Conservation (phyloP, 2,888 invertebrate genomes). For the Diarsia rubi region DNA sequence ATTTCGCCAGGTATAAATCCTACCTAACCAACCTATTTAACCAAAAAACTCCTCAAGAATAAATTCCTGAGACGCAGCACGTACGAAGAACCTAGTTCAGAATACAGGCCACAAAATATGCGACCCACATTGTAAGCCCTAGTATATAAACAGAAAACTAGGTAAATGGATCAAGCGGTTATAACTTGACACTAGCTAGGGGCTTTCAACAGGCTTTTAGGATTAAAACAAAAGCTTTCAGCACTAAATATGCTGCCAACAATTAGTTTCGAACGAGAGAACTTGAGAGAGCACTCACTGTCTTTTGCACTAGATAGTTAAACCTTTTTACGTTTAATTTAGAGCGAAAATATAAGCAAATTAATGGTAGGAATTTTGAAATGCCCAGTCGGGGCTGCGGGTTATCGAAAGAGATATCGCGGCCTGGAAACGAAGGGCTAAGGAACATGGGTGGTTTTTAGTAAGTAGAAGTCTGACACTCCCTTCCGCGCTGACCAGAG, state of each 20-base stretch:
- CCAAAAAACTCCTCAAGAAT: neutral
- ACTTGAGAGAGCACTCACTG: slow-evolving; percentile 37
- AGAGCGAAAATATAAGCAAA: neutral
- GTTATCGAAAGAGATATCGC: too few species aligned
- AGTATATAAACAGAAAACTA: slow-evolving; percentile 39
- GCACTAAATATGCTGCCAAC: slow-evolving; percentile 55
- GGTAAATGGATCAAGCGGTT: slow-evolving; percentile 63
- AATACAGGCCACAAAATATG: slow-evolving; percentile 26
- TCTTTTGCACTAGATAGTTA: slow-evolving; percentile 4
- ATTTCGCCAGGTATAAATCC: neutral
- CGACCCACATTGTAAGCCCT: slow-evolving; percentile 36
- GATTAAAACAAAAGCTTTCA: slow-evolving; percentile 66
- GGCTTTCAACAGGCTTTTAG: slow-evolving; percentile 65
- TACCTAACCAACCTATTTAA: neutral
- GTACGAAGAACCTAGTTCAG: neutral
- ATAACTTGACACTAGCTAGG: slow-evolving; percentile 63
- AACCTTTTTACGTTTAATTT: neutral
- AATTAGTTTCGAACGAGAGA: slow-evolving; percentile 44
- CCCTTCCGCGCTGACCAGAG: too few species aligned
- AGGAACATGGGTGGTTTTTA: too few species aligned
- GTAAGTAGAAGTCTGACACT: too few species aligned
- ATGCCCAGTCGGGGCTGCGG: too few species aligned
- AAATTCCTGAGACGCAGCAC: neutral
- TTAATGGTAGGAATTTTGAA: neutral
- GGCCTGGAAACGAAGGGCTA: too few species aligned